These are phyloP conservation scores for Drosophila longiperda DNA, from an alignment of 2,888 invertebrate species.

Conservation along the genomic window DNA sequence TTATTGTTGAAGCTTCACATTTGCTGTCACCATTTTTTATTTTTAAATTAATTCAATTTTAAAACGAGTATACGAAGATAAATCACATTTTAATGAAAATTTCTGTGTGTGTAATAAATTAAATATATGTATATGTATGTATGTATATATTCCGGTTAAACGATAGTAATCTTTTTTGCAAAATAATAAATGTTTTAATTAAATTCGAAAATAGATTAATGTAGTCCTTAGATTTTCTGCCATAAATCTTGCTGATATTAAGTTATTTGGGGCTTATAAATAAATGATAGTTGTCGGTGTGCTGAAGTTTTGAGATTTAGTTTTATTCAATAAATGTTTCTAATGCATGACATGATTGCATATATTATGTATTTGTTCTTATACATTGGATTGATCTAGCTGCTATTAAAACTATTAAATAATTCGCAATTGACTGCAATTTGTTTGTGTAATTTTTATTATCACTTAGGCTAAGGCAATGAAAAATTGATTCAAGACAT, in stretches of 20 bases:
- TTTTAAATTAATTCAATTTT: no score
- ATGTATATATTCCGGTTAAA: no score
- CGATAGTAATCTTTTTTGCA: background rate
- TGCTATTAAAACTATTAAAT: slow-evolving; percentile 29
- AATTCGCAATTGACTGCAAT: slow-evolving; percentile 20
- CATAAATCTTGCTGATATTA: background rate
- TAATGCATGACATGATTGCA: slow-evolving; percentile 14
- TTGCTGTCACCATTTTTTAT: no score
- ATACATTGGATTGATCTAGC: slow-evolving; percentile 14
- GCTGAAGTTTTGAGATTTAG: slow-evolving; percentile 19
- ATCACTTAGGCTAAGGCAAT: background rate
- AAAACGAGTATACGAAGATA: no score
- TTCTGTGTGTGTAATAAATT: background rate
- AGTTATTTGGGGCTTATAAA: background rate
- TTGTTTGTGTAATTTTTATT: background rate
- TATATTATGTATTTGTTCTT: slow-evolving; percentile 10
- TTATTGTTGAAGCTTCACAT: background rate
- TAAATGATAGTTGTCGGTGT: slow-evolving; percentile 22
- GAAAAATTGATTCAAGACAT: slow-evolving; percentile 7
- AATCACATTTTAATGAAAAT: background rate
- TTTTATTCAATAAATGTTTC: slow-evolving; percentile 11
- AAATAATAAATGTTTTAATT: background rate
- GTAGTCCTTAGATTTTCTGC: background rate
- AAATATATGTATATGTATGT: no score
- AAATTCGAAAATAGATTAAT: background rate